phyloP scores from a whole-genome alignment of 1,140 invertebrate species.

The Geopemphigus sp. region DNA sequence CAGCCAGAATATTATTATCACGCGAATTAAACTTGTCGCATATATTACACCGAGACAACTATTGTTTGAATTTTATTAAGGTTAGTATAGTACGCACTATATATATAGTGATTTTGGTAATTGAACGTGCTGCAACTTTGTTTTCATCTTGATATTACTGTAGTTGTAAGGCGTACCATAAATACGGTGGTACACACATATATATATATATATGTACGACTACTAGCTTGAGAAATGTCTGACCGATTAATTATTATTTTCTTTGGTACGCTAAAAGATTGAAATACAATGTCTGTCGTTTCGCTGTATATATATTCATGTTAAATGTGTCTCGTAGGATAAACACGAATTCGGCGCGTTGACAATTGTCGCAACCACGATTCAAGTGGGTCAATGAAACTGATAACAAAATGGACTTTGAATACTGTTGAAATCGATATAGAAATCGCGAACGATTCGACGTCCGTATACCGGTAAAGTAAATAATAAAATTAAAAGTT shows the following conservation, averaged over 20 bases:
- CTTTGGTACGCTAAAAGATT: background rate
- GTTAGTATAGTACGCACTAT: background rate
- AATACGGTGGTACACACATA: background rate
- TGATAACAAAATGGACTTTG: too few species aligned
- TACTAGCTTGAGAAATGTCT: background rate
- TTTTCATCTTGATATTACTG: constrained; percentile 13
- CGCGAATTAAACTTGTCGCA: background rate
- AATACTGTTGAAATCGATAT: too few species aligned
- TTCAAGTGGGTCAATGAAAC: background rate
- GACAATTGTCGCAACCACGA: constrained; percentile 8
- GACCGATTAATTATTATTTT: constrained; percentile 37
- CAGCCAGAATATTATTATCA: background rate
- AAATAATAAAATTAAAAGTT: too few species aligned
- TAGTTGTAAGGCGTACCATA: background rate
- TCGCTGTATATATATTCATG: constrained; percentile 9
- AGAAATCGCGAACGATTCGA: too few species aligned
- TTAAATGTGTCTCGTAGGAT: background rate
- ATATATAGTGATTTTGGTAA: constrained; percentile 5
- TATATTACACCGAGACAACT: background rate
- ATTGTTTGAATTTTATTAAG: background rate
- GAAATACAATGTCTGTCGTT: background rate
- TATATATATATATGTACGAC: background rate
- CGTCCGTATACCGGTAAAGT: too few species aligned
- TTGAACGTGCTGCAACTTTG: constrained; percentile 31
- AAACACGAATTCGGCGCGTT: constrained; percentile 15